Conservation (phyloP, 1,140 invertebrate species). For the Panulirus ornatus region DNA sequence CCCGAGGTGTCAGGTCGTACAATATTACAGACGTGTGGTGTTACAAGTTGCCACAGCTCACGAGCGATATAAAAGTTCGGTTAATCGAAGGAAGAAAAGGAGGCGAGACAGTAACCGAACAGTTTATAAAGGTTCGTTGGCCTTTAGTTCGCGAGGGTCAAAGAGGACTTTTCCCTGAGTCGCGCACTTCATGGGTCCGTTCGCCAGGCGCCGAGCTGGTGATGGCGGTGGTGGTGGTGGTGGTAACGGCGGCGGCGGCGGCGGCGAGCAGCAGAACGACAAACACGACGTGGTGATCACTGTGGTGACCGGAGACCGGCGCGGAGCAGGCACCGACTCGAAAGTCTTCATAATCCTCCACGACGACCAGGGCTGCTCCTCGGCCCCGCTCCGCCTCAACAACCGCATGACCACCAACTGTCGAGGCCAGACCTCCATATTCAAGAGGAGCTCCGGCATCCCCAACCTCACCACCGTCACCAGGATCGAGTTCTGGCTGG, state of each 20-base stretch:
- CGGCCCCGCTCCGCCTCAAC: conserved; percentile 76
- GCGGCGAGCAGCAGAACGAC: background rate
- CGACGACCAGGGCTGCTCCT: conserved; percentile 76
- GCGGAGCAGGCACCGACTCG: conserved; percentile 78
- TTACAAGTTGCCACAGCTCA: too few species aligned
- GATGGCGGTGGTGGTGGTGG: background rate
- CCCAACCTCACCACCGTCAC: conserved; percentile 73
- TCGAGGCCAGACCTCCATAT: conserved; percentile 76
- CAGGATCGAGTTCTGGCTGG: conserved; percentile 74
- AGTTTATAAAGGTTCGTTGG: background rate
- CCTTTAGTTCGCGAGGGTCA: too few species aligned
- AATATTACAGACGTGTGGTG: too few species aligned
- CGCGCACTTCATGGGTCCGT: too few species aligned
- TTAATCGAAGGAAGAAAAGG: background rate
- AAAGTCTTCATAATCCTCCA: conserved; percentile 77
- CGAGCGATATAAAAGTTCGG: background rate
- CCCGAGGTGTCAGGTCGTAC: too few species aligned
- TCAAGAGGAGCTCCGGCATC: conserved; percentile 38
- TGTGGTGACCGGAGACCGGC: conserved; percentile 78
- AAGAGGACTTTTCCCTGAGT: too few species aligned
- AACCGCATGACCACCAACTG: conserved; percentile 77
- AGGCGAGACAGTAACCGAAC: background rate
- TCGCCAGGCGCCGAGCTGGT: background rate
- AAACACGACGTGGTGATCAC: conserved; percentile 73
- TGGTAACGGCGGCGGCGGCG: background rate